Conservation (phyloP, 2,797 vertebrate species). For the Leucoraja ocellata region DNA sequence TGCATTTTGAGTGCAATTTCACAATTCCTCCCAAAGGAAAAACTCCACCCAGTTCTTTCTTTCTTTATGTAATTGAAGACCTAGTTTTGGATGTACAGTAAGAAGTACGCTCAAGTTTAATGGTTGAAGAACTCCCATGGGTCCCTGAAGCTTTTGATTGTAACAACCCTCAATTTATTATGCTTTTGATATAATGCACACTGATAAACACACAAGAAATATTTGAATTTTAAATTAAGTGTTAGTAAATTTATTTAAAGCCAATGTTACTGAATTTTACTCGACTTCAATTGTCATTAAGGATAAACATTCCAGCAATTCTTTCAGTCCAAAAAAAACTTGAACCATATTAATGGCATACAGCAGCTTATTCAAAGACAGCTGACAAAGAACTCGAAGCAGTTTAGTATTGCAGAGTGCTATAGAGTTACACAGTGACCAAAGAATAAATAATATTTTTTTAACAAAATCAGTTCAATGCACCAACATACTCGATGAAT, state of each 20-base stretch:
- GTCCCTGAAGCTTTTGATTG: not conserved
- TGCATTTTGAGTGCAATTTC: not conserved
- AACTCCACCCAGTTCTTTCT: not conserved
- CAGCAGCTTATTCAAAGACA: not conserved
- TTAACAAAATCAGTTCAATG: not conserved
- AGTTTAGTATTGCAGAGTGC: not conserved
- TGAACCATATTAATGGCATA: not conserved
- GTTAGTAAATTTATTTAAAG: not conserved
- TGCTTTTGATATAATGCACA: not conserved
- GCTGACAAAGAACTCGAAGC: slow-evolving; percentile 4
- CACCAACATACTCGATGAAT: not conserved
- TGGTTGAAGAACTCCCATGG: not conserved
- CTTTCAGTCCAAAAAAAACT: not conserved
- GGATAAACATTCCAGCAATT: not conserved
- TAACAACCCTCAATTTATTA: not conserved
- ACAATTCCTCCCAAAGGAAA: not conserved
- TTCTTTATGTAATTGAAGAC: not conserved
- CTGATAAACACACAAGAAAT: not conserved
- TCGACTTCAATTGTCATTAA: not conserved
- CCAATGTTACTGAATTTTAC: not conserved
- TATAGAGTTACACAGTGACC: not conserved
- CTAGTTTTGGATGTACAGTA: not conserved
- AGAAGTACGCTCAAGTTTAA: not conserved
- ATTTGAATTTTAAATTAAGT: not conserved
- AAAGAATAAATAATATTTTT: not conserved